Base-by-base conservation (phyloP, 2,888 invertebrate species). In the Melanophora roralis region DNA sequence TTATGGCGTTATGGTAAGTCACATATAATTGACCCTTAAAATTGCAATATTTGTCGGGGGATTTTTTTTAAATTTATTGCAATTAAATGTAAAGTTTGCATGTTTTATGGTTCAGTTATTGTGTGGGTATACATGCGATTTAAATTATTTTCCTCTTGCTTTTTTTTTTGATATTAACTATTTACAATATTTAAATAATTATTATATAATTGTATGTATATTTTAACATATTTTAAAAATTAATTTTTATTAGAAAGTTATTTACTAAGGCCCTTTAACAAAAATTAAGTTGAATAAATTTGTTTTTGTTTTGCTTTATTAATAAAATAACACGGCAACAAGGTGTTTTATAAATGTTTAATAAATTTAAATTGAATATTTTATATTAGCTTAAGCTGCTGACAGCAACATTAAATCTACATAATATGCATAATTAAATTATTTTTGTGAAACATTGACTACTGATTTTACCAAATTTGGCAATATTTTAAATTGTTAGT, bases 151-250 rank as follows among this genome's bases (percentile, higher is more conserved):
- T 51, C 16, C 27, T 6, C 27, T 5, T 27, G 3, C 4, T 27
- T 27, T 27, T 27, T 27, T 5, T 27, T 5, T 6, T 5, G 6
- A 5, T 27, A 5, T 6, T 5, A 5, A 27, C 27, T 27, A 47
- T 16, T 8, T 12, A 19, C 47, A 47, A 57, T 69, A 59, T 59
- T 69, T 49, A 69, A 59, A 69, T 38, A 19, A 49, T 59, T 49
- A 38, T 32, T 59, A 12, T 34, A 19, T 34, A 12, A 23, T 38
- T 16, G 49, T 51, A 60, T 32, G 36, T 12, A 9, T 34, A 32
- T 59, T 59, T 59, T 27, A 27, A 49, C 3, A 27, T 27, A 27
- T 27, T 27, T 27, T 27, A 27, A 38, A 14, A 64, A 62, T 34
- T 23, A 12, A n/a, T 59, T 40, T 59, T 49, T 59, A 14, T 32